Percentiles rank a stretch among this genome's conserved stretches.
phyloP scores from a whole-genome alignment of 2,888 invertebrate genomes.

The Octodonta nipae region DNA sequence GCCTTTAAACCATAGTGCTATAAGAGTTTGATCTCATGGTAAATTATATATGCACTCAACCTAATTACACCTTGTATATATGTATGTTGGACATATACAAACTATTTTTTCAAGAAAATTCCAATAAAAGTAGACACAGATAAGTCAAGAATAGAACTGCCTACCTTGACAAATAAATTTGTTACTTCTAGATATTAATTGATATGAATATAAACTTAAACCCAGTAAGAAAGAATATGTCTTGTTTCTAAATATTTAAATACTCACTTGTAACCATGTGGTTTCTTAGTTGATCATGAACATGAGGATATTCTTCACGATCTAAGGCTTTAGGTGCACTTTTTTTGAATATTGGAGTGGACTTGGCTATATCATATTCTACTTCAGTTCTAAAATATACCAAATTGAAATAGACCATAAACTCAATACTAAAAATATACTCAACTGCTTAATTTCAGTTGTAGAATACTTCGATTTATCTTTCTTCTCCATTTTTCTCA shows the following conservation, averaged over 20 bases:
- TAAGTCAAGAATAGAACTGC: no score
- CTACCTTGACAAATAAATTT: no score
- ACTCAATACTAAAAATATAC: conserved; percentile 4
- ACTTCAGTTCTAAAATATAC: conserved; percentile 18
- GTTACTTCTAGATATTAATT: no score
- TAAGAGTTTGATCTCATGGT: no score
- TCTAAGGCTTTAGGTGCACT: conserved; percentile 31
- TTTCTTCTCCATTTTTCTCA: conserved; percentile 75
- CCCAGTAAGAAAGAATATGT: no score
- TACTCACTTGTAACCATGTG: conserved; percentile 24
- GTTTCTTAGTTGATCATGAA: conserved; percentile 67
- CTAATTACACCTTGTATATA: no score
- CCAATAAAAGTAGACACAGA: no score
- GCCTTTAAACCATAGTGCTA: no score
- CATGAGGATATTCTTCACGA: conserved; percentile 63
- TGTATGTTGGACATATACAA: no score
- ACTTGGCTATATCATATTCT: conserved; percentile 22
- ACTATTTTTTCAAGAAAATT: no score
- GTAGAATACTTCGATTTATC: conserved; percentile 30
- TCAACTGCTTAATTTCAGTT: conserved; percentile 18
- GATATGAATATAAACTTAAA: no score
- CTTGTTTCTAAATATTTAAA: background rate
- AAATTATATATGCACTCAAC: no score
- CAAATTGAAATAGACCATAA: background rate
- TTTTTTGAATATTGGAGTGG: conserved; percentile 24